Evolutionary conservation across 2,888 invertebrate genomes (phyloP), one percentile per base, ranked within the genome.

Genomic region (Caenorhabditis sp.): DNA sequence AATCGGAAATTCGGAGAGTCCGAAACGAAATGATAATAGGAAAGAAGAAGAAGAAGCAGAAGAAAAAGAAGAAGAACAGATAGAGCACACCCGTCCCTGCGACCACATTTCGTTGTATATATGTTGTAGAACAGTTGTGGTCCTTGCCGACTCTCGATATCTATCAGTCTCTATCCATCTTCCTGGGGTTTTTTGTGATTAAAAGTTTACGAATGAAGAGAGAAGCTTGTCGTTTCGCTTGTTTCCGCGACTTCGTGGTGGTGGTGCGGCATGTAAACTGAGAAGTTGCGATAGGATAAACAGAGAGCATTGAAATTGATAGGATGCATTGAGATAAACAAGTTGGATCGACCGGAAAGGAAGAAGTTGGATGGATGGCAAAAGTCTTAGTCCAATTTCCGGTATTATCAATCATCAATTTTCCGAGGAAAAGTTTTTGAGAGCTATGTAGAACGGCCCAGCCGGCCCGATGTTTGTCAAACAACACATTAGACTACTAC

Each of bases 61-160:
- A 63, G 50, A 72, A 63, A 72, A n/a, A n/a, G 15, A 70, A 65
- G 52, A 65, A 62, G 63, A 63, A 63, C 58, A 72, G 72, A 72
- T 50, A 50, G 56, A 63, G 56, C 72, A 41, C 59, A 61, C 41
- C n/a, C 62, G 71, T 71, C 63, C 72, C 37, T 39, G 32, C 32
- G 56, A 73, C 73, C 73, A 59, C 73, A 73, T 73, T 73, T 73
- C 65, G 73, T 65, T 73, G 73, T 73, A 65, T 59, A n/a, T n/a
- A 73, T 73, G 65, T 73, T 73, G 73, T 73, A 65, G 73, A 73
- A 73, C 73, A 73, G 73, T 73, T 73, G 73, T 73, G 73, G 65
- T 58, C 59, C 56, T 26, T 13, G 11, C 9, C 39, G 45, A 39
- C 46, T 73, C 63, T 58, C 39, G 9, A 35, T 20, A 35, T 55